These are phyloP conservation scores for Micrasema minimum DNA, from an alignment of 1,140 invertebrate species.

Conservation along the genomic window DNA sequence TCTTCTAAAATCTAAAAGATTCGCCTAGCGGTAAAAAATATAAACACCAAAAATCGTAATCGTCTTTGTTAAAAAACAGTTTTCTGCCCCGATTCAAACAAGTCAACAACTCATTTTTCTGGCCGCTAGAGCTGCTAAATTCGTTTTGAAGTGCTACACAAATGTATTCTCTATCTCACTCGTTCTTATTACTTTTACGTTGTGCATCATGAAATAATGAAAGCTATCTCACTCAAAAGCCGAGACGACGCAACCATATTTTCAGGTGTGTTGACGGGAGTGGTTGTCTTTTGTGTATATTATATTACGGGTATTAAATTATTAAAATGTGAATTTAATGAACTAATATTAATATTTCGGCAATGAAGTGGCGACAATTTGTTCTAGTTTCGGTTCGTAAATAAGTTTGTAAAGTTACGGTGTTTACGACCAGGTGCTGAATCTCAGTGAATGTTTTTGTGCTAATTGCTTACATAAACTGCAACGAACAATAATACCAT, in stretches of 20 bases:
- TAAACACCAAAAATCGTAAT: slow-evolving; percentile 5
- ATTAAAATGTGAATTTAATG: slow-evolving; percentile 47
- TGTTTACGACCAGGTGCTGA: slow-evolving; percentile 30
- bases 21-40: background rate
- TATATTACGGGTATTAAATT: slow-evolving; percentile 46
- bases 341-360: slow-evolving; percentile 24
- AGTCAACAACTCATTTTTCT: slow-evolving; percentile 24
- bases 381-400: slow-evolving; percentile 18
- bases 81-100: slow-evolving; percentile 28
- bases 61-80: no score
- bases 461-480: slow-evolving; percentile 47
- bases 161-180: slow-evolving; percentile 38
- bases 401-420: slow-evolving; percentile 17
- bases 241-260: slow-evolving; percentile 49
- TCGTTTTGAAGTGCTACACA: slow-evolving; percentile 22
- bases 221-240: slow-evolving; percentile 47
- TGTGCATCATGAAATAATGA: slow-evolving; percentile 44
- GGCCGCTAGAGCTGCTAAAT: slow-evolving; percentile 40
- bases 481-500: slow-evolving; percentile 34
- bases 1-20: background rate
- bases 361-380: slow-evolving; percentile 8
- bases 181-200: slow-evolving; percentile 45
- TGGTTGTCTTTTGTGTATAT: slow-evolving; percentile 48
- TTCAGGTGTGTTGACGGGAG: slow-evolving; percentile 49
- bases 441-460: slow-evolving; percentile 47